Conservation (phyloP, 2,797 vertebrate genomes). For the Rhabdomys pumilio region DNA sequence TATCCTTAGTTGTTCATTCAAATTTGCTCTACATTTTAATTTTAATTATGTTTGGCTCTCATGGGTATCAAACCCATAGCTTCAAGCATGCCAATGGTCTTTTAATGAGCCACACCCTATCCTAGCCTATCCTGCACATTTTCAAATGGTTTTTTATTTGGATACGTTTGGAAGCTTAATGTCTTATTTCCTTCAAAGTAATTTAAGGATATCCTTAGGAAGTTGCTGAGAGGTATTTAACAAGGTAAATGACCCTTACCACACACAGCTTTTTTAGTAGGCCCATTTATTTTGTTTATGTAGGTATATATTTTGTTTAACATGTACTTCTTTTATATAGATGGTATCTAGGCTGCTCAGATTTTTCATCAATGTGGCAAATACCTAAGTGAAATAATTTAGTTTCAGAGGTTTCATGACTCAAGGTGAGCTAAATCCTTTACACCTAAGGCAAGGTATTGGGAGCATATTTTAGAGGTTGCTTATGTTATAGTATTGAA, state of each 20-base stretch:
- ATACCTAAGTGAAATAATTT: not conserved
- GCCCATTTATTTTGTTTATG: constrained; percentile 64
- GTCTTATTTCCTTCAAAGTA: constrained; percentile 65
- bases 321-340: constrained; percentile 14
- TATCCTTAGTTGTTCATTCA: constrained; percentile 34
- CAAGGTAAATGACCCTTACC: constrained; percentile 30
- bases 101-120: not conserved
- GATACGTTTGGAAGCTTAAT: constrained; percentile 22
- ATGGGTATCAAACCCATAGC: not conserved
- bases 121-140: not conserved
- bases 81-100: not conserved
- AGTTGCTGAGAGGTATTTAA: constrained; percentile 48
- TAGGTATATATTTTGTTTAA: constrained; percentile 43
- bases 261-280: constrained; percentile 22
- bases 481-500: not conserved
- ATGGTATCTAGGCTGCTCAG: not conserved
- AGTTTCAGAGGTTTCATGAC: not conserved
- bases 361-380: not conserved
- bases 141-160: constrained; percentile 63
- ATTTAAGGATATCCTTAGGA: constrained; percentile 57
- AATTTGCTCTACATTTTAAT: constrained; percentile 46
- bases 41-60: not conserved
- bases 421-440: not conserved
- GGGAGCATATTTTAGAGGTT: not conserved
- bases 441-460: not conserved